Evolutionary conservation across 2,888 invertebrate species (phyloP), one percentile per base, ranked within the genome.

Genomic region (Rhyacophila evoluta): DNA sequence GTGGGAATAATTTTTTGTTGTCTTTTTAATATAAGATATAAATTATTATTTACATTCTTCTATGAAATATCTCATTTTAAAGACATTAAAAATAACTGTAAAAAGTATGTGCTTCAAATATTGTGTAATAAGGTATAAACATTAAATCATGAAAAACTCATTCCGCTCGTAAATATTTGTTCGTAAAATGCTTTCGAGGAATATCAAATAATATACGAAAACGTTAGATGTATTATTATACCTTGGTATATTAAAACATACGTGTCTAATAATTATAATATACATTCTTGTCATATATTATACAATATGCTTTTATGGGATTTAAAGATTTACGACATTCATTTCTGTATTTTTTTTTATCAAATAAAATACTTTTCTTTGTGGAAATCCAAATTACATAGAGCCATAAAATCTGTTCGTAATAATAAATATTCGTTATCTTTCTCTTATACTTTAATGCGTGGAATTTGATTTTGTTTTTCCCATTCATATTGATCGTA

Each of bases 361-460:
- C 55, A 55, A 55, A 55, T 55, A 8, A 55, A 25, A 55, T 55
- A 25, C 55, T 55, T 55, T 19, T 55, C 55, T 55, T 25, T 55
- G 55, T 8, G 41, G 55, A 6, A 55, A 55, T 55, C 55, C 55
- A 19, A 55, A 55, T 55, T 55, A 25, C 19, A 55, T 55, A 19
- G 8, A 55, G 55, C 25, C 55, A 2, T 55, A 55, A 55, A 55
- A 55, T 55, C 25, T 55, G 55, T 55, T 55, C 10, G 55, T 2
- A 55, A 12, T 55, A 55, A 55, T 55, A 55, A 55, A 55, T 55
- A 55, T 55, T 25, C 55, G 55, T 55, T 55, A 39, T 55, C 5
- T 55, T 8, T 55, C 19, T 8, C 5, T 55, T 19, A 19, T 55
- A 19, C 10, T 55, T 55, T 55, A 25, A 55, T 55, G 10, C 25